A percentile compares a stretch with the other conserved stretches of the same genome.
phyloP scores from a whole-genome alignment of 2,113 vertebrate genomes.

The Gallinago paraguaiae region DNA sequence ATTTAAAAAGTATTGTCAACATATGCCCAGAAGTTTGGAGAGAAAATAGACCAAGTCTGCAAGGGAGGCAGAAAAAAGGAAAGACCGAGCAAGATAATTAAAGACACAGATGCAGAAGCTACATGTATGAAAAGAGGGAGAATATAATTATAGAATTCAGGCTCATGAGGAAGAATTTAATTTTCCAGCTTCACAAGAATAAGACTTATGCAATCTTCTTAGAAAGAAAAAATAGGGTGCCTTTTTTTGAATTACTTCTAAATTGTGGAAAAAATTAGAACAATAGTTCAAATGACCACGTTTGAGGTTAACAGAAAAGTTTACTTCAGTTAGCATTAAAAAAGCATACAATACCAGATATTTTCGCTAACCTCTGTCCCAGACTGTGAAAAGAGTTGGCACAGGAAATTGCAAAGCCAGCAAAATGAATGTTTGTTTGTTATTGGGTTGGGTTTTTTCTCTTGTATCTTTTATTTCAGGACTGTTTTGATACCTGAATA shows the following conservation, averaged over 20 bases:
- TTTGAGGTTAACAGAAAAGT: not conserved
- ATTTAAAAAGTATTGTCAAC: conserved; percentile 53
- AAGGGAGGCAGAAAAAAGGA: not conserved
- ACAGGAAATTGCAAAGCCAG: not conserved
- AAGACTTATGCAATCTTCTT: not conserved
- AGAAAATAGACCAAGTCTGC: conserved; percentile 30
- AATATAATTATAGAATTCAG: not conserved
- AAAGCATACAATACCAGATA: not conserved
- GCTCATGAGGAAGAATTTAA: not conserved
- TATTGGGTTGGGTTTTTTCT: fast-evolving
- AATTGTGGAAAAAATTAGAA: not conserved
- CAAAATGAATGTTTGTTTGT: not conserved
- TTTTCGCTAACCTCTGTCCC: not conserved
- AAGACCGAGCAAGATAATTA: not conserved
- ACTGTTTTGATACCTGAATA: not conserved
- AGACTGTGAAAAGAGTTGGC: not conserved
- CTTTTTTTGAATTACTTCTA: not conserved
- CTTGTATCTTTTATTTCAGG: not conserved
- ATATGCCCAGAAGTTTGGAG: conserved; percentile 43
- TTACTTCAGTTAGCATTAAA: not conserved
- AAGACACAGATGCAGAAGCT: conserved; percentile 13
- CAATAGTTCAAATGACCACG: not conserved
- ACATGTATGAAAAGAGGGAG: not conserved
- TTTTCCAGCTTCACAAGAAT: not conserved
- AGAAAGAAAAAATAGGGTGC: not conserved